Conservation (phyloP, 2,113 vertebrate genomes). For the Pavo muticus region DNA sequence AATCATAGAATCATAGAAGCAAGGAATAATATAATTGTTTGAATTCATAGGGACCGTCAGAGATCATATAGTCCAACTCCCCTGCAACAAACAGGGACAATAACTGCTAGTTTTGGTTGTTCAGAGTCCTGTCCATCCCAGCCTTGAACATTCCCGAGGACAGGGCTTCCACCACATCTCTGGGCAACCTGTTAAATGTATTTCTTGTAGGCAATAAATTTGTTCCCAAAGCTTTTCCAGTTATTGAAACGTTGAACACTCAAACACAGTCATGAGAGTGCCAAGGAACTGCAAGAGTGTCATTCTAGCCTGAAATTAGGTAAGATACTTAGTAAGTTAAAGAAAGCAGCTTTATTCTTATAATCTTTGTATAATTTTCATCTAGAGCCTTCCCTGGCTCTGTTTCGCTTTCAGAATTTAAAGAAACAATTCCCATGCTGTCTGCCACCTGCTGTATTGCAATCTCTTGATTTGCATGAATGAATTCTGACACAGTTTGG, state of each 20-base stretch:
- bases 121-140: too few relatives aligned
- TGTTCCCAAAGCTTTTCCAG: not conserved
- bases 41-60: too few relatives aligned
- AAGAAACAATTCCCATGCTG: not conserved
- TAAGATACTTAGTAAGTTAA: not conserved
- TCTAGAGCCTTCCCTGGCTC: not conserved
- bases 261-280: not conserved
- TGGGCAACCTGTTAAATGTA: not conserved
- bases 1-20: not conserved
- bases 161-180: too few relatives aligned
- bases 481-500: not conserved
- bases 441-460: not conserved
- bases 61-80: too few relatives aligned
- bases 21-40: too few relatives aligned
- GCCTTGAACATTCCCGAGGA: too few relatives aligned
- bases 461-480: conserved; percentile 1
- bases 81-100: too few relatives aligned
- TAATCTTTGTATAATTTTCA: not conserved
- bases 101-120: too few relatives aligned
- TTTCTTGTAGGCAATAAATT: not conserved
- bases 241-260: not conserved
- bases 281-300: not conserved
- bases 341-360: not conserved
- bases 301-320: not conserved
- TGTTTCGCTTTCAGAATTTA: not conserved